Evolutionary conservation across 2,113 vertebrate genomes (phyloP), one percentile per base, ranked within the genome.

Genomic region (Tragelaphus scriptus): DNA sequence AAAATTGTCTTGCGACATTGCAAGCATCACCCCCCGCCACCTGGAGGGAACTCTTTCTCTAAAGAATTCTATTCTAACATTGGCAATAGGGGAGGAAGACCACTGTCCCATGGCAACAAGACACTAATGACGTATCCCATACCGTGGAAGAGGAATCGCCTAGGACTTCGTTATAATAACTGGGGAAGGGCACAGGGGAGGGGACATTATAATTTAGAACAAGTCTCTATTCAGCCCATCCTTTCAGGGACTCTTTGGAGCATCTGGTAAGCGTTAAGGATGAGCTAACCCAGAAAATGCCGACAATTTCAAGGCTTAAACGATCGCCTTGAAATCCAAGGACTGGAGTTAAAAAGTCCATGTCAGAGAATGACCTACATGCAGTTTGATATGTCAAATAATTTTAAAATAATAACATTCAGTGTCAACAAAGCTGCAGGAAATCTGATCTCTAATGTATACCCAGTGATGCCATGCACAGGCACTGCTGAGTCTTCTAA

Each of bases 391-490:
- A 26, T 0, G 21, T 56, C 61, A 56, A 80, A 56, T 56, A 36
- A 65, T 56, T 91, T 86, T 16, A 26, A 65, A 79, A 56, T 65
- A 36, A 86, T 53, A 51, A 58, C 40, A 58, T 51, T 59, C 53
- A 21, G 30, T 49, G 40, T 40, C 6, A 15, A 19, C 40, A 15
- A 56, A 9, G 25, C 32, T 49, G 71, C 1, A 25, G 17, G 17
- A 68, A 86, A 19, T 14, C 10, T 87, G 82, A 40, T 81, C 71
- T 47, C 58, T 95, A 49, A 49, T 0, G 25, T 9, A 40, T 6
- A 6, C 40, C 36, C 4, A 3, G 51, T 11, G 26, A 44, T 80
- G 30, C 58, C 0, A 2, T 1, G 68, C 8, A 21, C 4, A 0
- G 9, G 58, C 12, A 40, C 75, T 15, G 32, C 6, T 15, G 32